Conservation (phyloP, 2,797 vertebrate genomes). For the Cheirogaleus major region DNA sequence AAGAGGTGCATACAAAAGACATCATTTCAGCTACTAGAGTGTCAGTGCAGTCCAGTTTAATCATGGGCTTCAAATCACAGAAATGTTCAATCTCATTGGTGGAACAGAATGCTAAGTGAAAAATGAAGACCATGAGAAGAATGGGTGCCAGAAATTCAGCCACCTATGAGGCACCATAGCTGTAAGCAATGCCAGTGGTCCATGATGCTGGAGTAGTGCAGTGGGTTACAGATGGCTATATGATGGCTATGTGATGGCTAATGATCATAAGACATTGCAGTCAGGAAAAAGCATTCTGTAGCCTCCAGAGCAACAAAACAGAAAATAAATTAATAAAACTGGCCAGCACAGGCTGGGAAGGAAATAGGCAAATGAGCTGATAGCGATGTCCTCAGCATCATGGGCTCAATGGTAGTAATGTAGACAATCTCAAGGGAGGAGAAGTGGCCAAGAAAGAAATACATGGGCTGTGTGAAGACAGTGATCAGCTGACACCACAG, state of each 20-base stretch:
- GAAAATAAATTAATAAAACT: conserved; percentile 46
- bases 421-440: conserved; percentile 60
- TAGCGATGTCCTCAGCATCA: conserved; percentile 49
- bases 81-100: conserved; percentile 61
- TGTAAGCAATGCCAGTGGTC: conserved; percentile 39
- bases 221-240: conserved; percentile 44
- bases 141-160: conserved; percentile 51
- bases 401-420: conserved; percentile 36
- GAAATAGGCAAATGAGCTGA: conserved; percentile 44
- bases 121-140: conserved; percentile 38
- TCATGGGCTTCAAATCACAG: conserved; percentile 70
- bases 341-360: conserved; percentile 38
- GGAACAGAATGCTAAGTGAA: conserved; percentile 58
- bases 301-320: conserved; percentile 35
- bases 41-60: conserved; percentile 68
- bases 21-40: conserved; percentile 53
- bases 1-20: conserved; percentile 56
- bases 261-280: conserved; percentile 55
- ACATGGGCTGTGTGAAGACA: conserved; percentile 56
- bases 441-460: conserved; percentile 68
- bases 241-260: not conserved
- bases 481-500: not conserved
- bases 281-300: conserved; percentile 61
- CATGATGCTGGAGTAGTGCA: conserved; percentile 59
- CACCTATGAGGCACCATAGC: conserved; percentile 34